Evolutionary conservation across 2,113 vertebrate species (phyloP), one percentile per base, ranked within the genome.

Genomic region (Cottus gobio): DNA sequence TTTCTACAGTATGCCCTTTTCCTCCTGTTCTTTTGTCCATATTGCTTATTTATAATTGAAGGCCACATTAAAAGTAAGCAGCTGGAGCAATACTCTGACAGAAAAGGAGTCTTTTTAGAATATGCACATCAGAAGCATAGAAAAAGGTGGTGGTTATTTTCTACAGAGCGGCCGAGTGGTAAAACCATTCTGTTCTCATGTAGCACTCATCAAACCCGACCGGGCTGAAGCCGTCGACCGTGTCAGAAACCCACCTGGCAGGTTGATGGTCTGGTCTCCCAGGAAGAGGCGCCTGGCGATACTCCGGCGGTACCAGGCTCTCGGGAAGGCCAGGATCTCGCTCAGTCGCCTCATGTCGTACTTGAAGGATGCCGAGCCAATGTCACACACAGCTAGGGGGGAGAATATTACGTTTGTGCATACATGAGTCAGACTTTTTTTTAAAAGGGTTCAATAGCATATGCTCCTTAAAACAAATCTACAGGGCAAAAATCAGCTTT

Each of bases 281-380:
- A 99, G 93, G 85, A 99, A 99, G 13, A 99, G 96, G 56, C 98
- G 95, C 11, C 98, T 94, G 83, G 98, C 98, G 61, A 99, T 99
- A 83, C 98, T 99, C 37, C 98, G 96, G 20, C 98, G 96, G 83
- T 99, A 99, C 98, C 98, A 99, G 65, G 98, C 98, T 86, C 96
- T 96, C 2, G 98, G 98, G 86, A 99, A 99, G 58, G 98, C 98
- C 81, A 99, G 93, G 89, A 99, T 99, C 93, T 99, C 98, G 76
- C 98, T 98, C 83, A 99, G 96, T 42, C 98, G 95, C 22, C 98
- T 95, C 98, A 99, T 99, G 88, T 99, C 98, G 0, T 99, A 99
- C 85, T 99, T 99, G 86, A 99, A 99, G 58, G 98, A 99, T 58
- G 98, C 98, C 1, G 98, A 99, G 46, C 98, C 98, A 69, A 99